Conservation (phyloP, 2,888 invertebrate species). For the Diarsia rubi region DNA sequence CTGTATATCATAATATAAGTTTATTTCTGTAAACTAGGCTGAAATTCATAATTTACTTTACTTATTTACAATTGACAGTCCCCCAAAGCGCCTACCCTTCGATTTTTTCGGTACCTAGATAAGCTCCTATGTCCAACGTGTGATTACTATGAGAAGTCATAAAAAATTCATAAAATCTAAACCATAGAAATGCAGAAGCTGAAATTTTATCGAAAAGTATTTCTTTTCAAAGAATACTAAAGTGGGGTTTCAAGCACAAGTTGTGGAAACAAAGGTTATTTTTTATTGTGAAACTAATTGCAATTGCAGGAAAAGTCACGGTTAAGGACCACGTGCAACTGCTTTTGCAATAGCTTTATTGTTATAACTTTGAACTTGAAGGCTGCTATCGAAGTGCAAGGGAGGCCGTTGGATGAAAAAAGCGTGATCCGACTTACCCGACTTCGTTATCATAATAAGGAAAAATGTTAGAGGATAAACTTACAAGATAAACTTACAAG, state of each 20-base stretch:
- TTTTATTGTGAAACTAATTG: constrained; percentile 46
- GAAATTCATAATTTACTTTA: no score
- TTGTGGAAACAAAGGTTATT: constrained; percentile 22
- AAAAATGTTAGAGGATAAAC: neutral
- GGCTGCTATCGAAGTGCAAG: constrained; percentile 2
- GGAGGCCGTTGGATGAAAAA: neutral
- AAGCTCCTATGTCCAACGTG: neutral
- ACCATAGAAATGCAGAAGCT: constrained; percentile 1
- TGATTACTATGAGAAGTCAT: neutral
- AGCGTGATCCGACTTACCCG: neutral
- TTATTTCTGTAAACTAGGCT: no score
- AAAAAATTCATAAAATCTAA: neutral
- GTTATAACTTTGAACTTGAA: constrained; percentile 41
- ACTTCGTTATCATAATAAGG: neutral
- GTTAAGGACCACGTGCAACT: constrained; percentile 25
- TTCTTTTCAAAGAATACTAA: neutral
- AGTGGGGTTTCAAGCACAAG: constrained; percentile 23
- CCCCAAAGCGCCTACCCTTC: no score
- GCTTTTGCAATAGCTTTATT: constrained; percentile 9
- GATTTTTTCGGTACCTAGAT: no score
- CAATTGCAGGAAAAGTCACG: constrained; percentile 23
- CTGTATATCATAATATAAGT: no score
- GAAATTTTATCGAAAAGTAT: neutral
- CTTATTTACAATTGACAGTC: no score
- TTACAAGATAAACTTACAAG: neutral